Base-by-base conservation (phyloP, 2,797 vertebrate species). In the Acipenser transmontanus region DNA sequence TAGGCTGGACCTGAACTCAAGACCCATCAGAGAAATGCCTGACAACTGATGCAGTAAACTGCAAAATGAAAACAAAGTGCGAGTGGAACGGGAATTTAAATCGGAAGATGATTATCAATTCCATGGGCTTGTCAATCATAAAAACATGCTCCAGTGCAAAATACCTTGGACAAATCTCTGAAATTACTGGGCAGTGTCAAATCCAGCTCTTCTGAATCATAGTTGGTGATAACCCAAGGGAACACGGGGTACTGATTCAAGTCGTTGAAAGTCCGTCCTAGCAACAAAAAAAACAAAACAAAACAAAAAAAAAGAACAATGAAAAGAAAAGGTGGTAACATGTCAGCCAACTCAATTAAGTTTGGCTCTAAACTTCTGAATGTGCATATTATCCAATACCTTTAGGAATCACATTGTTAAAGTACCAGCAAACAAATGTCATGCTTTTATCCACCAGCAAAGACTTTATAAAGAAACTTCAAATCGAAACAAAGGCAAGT, bases 171-270 rank as follows among this genome's bases (percentile, higher is more conserved):
- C 71, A 99, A 89, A 87, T 99, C 97, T 85, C 97, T 93, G 87
- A 95, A 99, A 88, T 98, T 99, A 88, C 95, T 98, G 62, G 97
- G 96, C 77, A 99, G 89, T n/a, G 95, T 98, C 72, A 99, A 92
- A 83, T 99, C 97, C 81, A 99, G 75, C 67, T 95, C 93, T 71
- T 92, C 93, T 3, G 94, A 93, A 64, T 99, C 97, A 62, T 98
- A 99, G 85, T 99, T 99, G 77, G 95, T 98, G 83, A 99, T 94
- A 68, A 99, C 91, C 97, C 97, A 99, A 3, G 97, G 97, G 84
- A 99, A 99, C 70, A 99, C 94, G 1, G 96, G 97, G 73, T 99
- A 98, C 82, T 99, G 97, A 85, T 97, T 99, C 69, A 99, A 87
- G 81, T 99, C 97, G 68, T 96, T 99, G 72, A 84, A 99, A 51